These are phyloP conservation scores for Epirrita christyi DNA, from an alignment of 2,888 invertebrate species.

Conservation along the genomic window DNA sequence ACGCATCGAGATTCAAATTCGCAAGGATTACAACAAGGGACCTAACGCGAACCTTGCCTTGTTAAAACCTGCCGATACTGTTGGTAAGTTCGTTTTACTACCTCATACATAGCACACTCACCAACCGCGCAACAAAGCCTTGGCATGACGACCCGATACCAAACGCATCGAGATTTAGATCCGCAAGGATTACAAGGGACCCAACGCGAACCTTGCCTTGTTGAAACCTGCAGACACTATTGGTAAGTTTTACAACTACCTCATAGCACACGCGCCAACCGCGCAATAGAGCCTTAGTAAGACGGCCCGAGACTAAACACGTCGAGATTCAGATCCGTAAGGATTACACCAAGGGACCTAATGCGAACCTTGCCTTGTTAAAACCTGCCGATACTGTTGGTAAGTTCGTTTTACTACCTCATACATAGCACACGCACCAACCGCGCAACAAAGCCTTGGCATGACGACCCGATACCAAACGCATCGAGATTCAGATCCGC, in stretches of 20 bases:
- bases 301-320: slow-evolving; percentile 53
- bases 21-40: slow-evolving; percentile 75
- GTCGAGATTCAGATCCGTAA: slow-evolving; percentile 78
- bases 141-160: slow-evolving; percentile 48
- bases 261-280: slow-evolving; percentile 85
- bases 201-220: slow-evolving; percentile 37
- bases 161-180: slow-evolving; percentile 76
- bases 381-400: slow-evolving; percentile 45
- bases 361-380: slow-evolving; percentile 38
- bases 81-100: slow-evolving; percentile 32
- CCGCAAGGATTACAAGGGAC: slow-evolving; percentile 73
- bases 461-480: slow-evolving; percentile 52
- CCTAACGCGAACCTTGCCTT: slow-evolving; percentile 40
- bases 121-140: slow-evolving; percentile 75
- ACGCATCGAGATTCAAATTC: slow-evolving; percentile 75
- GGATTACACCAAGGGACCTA: slow-evolving; percentile 69
- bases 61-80: slow-evolving; percentile 42
- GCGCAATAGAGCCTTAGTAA: slow-evolving; percentile 63
- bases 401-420: slow-evolving; percentile 13
- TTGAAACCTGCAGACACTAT: slow-evolving; percentile 42
- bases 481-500: slow-evolving; percentile 75
- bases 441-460: slow-evolving; percentile 71
- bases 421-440: slow-evolving; percentile 82
- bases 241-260: slow-evolving; percentile 34
- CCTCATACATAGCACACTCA: slow-evolving; percentile 79